These are phyloP conservation scores for Dryococelus australis DNA, from an alignment of 2,888 invertebrate species.

Conservation along the genomic window DNA sequence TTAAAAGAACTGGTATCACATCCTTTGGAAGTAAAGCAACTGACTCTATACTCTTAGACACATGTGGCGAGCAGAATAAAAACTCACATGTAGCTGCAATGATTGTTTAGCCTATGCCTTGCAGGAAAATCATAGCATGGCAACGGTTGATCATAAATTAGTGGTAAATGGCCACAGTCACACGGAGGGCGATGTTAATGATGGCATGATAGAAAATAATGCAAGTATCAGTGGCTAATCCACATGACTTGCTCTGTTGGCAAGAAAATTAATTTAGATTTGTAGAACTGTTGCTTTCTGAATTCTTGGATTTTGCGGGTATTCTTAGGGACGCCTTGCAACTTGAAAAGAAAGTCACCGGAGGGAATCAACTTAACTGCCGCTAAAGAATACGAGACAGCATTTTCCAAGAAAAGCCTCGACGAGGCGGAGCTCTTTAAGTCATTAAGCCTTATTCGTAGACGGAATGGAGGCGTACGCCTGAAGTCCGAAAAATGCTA, in stretches of 20 bases:
- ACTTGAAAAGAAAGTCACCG: neutral
- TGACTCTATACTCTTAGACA: conserved; percentile 35
- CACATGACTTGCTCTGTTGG: neutral
- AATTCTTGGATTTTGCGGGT: neutral
- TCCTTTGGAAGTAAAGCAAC: neutral
- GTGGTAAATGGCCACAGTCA: neutral
- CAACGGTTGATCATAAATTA: neutral
- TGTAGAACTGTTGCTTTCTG: neutral
- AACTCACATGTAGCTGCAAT: conserved; percentile 48
- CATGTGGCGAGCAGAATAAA: conserved; percentile 50
- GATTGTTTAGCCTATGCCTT: conserved; percentile 43
- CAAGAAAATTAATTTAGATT: neutral
- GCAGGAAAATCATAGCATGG: neutral
- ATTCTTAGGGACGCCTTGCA: neutral
- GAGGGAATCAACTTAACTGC: neutral
- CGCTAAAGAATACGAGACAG: neutral
- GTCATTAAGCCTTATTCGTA: neutral
- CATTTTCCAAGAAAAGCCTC: neutral
- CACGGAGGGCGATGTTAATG: neutral
- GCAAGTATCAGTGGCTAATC: neutral
- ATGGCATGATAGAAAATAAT: neutral
- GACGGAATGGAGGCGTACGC: neutral
- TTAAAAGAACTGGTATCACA: conserved; percentile 44
- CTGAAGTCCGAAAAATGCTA: neutral
- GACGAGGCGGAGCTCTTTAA: neutral